Evolutionary conservation across 2,888 invertebrate genomes (phyloP).

Genomic region (Cantharis rufa): DNA sequence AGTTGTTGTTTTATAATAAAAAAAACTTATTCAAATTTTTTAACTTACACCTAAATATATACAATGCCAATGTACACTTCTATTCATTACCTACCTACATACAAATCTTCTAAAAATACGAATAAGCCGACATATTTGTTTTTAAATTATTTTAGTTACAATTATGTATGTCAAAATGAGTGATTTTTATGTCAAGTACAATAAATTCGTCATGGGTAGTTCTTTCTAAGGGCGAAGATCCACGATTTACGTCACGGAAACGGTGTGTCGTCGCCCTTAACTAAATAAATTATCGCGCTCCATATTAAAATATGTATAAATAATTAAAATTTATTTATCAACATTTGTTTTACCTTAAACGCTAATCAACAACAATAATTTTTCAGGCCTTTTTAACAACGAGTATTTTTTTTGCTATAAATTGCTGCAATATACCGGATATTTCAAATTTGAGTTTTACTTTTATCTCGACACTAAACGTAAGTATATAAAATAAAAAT

Average conservation of each 20-base stretch:
- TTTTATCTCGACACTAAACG: neutral
- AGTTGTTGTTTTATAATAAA: conserved; percentile 11
- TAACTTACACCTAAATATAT: conserved; percentile 23
- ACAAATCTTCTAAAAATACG: neutral
- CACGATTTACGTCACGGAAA: neutral
- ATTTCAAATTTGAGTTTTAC: neutral
- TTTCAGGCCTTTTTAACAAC: neutral
- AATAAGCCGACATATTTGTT: neutral
- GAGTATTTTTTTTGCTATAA: neutral
- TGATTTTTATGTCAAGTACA: neutral
- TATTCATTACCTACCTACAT: conserved; percentile 2
- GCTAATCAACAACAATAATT: neutral
- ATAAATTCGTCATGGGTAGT: neutral
- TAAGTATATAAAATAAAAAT: neutral
- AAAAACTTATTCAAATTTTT: conserved; percentile 6
- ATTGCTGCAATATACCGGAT: neutral
- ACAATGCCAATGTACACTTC: conserved; percentile 26
- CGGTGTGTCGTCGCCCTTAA: neutral
- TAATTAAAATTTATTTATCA: neutral
- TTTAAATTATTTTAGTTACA: neutral
- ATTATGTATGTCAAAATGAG: neutral
- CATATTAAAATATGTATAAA: neutral
- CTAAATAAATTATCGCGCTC: neutral
- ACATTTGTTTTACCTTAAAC: neutral
- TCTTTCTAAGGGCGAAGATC: neutral